These are phyloP conservation scores for Irena cyanogastra DNA, from an alignment of 2,113 vertebrate species.

Conservation along the genomic window DNA sequence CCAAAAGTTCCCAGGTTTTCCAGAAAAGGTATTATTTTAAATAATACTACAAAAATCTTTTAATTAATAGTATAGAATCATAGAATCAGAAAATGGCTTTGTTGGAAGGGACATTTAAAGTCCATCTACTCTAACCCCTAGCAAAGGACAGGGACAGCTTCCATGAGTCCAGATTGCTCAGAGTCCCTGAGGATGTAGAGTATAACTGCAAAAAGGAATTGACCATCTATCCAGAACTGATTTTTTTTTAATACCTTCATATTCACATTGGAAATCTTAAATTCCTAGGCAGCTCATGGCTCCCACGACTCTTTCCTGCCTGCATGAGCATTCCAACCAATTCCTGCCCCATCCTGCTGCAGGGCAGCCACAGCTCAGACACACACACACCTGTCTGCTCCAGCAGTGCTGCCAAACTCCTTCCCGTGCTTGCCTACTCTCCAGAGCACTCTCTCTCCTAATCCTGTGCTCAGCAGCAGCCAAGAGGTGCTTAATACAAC, in stretches of 20 bases:
- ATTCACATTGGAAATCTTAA: not conserved
- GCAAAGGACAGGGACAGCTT: not conserved
- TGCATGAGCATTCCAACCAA: rapidly evolving
- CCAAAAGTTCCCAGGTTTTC: not conserved
- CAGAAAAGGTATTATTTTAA: not conserved
- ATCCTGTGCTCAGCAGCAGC: not conserved
- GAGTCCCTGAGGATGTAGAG: not conserved
- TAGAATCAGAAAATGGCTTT: not conserved
- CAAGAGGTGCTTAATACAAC: not conserved
- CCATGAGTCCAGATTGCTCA: rapidly evolving
- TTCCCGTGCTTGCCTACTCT: not conserved
- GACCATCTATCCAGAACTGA: not conserved
- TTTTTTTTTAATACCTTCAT: not conserved
- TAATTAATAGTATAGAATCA: not conserved
- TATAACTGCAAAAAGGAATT: not conserved
- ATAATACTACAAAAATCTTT: not conserved
- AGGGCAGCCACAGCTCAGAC: not conserved
- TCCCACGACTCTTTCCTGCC: not conserved
- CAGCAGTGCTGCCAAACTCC: not conserved
- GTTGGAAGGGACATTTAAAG: not conserved
- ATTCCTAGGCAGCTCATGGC: not conserved
- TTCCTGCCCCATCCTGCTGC: not conserved
- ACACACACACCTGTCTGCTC: not conserved
- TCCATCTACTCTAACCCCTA: not conserved
- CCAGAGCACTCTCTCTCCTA: not conserved